Evolutionary conservation across 1,140 invertebrate genomes (phyloP).

Genomic region (Dinothrombium tinctorium): DNA sequence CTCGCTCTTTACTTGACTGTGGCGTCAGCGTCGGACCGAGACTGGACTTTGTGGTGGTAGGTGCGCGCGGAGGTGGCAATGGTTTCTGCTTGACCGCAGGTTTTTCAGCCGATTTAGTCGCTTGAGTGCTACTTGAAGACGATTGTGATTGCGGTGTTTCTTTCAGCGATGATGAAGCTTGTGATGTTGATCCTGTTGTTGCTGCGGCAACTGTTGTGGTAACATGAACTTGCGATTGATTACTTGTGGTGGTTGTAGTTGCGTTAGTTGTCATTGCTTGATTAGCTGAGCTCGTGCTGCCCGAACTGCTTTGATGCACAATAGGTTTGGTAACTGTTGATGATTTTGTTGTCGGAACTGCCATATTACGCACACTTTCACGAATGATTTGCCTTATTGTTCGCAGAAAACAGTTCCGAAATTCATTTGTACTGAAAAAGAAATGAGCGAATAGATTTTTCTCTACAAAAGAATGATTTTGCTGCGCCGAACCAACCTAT

Average conservation of each 20-base stretch:
- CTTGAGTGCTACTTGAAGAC: background rate
- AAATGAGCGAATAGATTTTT: background rate
- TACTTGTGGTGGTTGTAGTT: background rate
- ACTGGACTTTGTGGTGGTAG: background rate
- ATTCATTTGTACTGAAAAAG: constrained; percentile 58
- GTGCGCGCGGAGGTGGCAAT: background rate
- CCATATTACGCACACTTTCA: constrained; percentile 82
- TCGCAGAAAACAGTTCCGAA: constrained; percentile 82
- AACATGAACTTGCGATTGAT: background rate
- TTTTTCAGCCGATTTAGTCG: background rate
- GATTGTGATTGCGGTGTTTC: background rate
- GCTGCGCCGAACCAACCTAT: constrained; percentile 36
- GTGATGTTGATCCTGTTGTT: background rate
- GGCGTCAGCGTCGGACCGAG: background rate
- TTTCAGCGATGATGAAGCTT: background rate
- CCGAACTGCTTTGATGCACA: background rate
- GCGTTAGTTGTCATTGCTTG: background rate
- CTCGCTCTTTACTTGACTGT: background rate
- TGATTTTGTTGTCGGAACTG: constrained; percentile 37
- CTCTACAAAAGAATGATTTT: background rate
- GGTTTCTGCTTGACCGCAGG: constrained; percentile 4
- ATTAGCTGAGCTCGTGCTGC: background rate
- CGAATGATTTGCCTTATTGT: constrained; percentile 87
- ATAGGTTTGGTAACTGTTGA: no score
- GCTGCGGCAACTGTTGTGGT: background rate